Percentiles rank a stretch among this genome's conserved stretches.
Conservation (phyloP, 1,140 invertebrate genomes). For the Pseudomyrmex gracilis region DNA sequence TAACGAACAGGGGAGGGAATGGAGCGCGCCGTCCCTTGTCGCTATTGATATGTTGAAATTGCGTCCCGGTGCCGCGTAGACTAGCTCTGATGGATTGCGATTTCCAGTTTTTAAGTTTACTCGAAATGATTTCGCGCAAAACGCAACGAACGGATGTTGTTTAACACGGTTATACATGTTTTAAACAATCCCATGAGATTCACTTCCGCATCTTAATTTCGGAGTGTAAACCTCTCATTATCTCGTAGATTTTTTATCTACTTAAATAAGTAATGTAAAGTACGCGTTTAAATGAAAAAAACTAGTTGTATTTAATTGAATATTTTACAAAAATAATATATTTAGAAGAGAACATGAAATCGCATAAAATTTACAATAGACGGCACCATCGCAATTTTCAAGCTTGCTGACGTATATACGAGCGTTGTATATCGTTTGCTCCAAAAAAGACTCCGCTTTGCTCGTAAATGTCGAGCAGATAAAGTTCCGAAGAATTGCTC, state of each 20-base stretch:
- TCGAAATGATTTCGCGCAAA: conserved; percentile 8
- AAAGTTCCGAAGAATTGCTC: conserved; percentile 54
- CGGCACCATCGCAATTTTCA: neutral
- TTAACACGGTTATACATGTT: neutral
- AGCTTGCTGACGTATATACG: neutral
- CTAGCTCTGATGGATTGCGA: conserved; percentile 27
- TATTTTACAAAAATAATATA: too few relatives aligned
- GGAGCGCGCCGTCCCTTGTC: conserved; percentile 1
- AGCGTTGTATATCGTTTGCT: conserved; percentile 25
- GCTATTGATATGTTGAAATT: conserved; percentile 54
- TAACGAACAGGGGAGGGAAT: conserved; percentile 36
- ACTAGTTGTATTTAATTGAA: too few relatives aligned
- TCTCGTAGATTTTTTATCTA: too few relatives aligned
- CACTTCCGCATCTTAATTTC: neutral
- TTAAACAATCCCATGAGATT: neutral
- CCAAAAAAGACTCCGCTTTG: conserved; percentile 30
- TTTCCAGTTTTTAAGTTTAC: conserved; percentile 47
- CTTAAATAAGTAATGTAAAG: too few relatives aligned
- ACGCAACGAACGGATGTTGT: neutral
- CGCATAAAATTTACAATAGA: too few relatives aligned
- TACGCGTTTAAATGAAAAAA: too few relatives aligned
- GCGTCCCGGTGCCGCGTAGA: neutral
- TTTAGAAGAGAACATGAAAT: too few relatives aligned
- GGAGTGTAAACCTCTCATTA: too few relatives aligned
- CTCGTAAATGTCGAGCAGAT: conserved; percentile 49